Base-by-base conservation (phyloP, 1,140 invertebrate species). In the Pseudomyrmex gracilis region DNA sequence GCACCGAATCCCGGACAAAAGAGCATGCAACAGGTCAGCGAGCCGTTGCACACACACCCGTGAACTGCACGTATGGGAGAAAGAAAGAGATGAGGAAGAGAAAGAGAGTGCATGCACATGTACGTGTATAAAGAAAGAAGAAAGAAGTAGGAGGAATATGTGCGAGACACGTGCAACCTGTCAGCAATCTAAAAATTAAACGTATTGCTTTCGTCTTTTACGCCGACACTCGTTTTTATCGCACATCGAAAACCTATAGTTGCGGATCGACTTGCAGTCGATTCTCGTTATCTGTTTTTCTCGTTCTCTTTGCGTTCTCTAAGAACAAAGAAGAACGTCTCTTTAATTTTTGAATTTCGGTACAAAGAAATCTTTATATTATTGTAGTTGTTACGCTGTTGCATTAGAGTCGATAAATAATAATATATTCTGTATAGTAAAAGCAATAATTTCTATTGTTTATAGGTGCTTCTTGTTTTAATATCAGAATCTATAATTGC, bases 1-100 rank as follows among this genome's bases (percentile, higher is more conserved):
- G 66, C 82, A 85, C 76, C 78, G 43, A 84, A 74, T 90, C 87
- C 89, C 90, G 91, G 89, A 93, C 92, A 93, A 93, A 93, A 93
- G 92, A 92, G 85, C 87, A 90, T 87, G 92, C 92, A 93, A 93
- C 93, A 92, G 91, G 92, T 93, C 90, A 92, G 91, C 87, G 77
- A 83, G 83, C 78, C 86, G 88, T 60, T 83, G 74, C 87, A 85
- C 86, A 85, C 86, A 87, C 84, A 80, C 86, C 78, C 83, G 20
- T 53, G 17, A 58, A 83, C 61, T 73, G 66, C 73, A 45, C 66
- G 20, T 45, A 47, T 12, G 60, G 13, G 63, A 74, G 53, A 73
- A 66, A 45, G 58, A 34, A 45, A 67, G 24, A 71, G 57, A 51
- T 64, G 63, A 60, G 45, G 17, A 53, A 60, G 47, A 83, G 47